Base-by-base conservation (phyloP, 37 sponge, comb jelly and placozoan genomes). In the Axinella damicornis region DNA sequence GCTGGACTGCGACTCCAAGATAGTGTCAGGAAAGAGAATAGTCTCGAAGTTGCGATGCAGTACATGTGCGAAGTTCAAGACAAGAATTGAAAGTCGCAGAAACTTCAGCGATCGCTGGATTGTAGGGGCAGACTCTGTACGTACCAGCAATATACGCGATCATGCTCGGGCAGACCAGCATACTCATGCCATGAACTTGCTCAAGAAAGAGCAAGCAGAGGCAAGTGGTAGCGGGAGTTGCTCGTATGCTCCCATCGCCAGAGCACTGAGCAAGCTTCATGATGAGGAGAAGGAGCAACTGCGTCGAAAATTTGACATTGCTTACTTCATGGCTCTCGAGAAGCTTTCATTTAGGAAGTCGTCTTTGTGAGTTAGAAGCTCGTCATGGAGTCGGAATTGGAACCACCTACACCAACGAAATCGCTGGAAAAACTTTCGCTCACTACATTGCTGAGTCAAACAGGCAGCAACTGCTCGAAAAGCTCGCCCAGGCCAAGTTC, bases 371-470 rank as follows among this genome's bases (percentile, higher is more conserved):
- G 63, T 65, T 86, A 57, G 92, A 91, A 70, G 83, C 76, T 12
- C 72, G 71, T 54, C 87, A 91, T 86, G 92, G 92, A 46, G 83
- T 92, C 20, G 55, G n/a, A 19, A 53, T 92, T 71, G 84, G 88
- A 30, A 76, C 54, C 34, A 57, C 74, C 13, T 92, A 83, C 58
- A 69, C 70, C 24, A 92, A 75, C 77, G 84, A 87, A 27, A 76
- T 20, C 16, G 65, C 73, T 73, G 41, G 92, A 27, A 92, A 57
- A 46, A 71, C 56, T 15, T 83, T 88, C 39, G 61, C 65, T 27
- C 89, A 82, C 30, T 88, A 83, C 30, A 88, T 88, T 60, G 89
- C 88, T 36, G 80, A 88, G 46, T 72, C 74, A 32, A 71, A 34
- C 46, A 31, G 73, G 24, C 46, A 64, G 65, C 46, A 71, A 9